Percentiles rank a stretch among this genome's conserved stretches.
Evolutionary conservation across 2,113 vertebrate genomes (phyloP).

Genomic region (Tyrannus savana): DNA sequence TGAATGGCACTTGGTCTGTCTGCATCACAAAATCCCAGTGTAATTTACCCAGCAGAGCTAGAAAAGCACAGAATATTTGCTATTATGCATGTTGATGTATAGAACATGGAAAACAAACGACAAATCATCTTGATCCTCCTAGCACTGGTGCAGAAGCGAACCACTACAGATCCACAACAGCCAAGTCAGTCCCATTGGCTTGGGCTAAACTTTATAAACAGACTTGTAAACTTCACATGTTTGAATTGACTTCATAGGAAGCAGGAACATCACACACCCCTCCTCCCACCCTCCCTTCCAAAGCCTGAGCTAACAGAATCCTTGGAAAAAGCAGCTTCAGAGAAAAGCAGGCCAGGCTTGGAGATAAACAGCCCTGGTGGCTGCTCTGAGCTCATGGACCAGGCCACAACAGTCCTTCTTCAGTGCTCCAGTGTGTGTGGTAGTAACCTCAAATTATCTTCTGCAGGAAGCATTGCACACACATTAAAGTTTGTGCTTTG

Average conservation of each 20-base stretch:
- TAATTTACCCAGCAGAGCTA: neutral
- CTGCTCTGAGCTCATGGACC: neutral
- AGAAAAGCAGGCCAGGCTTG: neutral
- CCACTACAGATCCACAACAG: neutral
- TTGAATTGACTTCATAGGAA: neutral
- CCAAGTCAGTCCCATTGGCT: neutral
- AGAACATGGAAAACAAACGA: neutral
- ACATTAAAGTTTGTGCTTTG: neutral
- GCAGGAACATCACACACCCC: neutral
- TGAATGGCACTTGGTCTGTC: neutral
- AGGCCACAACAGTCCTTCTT: neutral
- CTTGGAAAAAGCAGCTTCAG: neutral
- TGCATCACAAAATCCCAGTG: neutral
- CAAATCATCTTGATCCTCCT: neutral
- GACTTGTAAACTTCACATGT: neutral
- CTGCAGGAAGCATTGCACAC: neutral
- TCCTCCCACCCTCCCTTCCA: neutral
- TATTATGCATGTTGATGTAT: neutral
- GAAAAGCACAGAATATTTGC: neutral
- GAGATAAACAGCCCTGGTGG: neutral
- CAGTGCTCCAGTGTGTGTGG: fast-evolving
- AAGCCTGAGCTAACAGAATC: neutral
- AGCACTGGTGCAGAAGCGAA: neutral
- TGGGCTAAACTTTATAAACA: neutral
- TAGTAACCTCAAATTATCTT: neutral